Conservation (phyloP, 2,113 vertebrate genomes). For the Prunella himalayana region DNA sequence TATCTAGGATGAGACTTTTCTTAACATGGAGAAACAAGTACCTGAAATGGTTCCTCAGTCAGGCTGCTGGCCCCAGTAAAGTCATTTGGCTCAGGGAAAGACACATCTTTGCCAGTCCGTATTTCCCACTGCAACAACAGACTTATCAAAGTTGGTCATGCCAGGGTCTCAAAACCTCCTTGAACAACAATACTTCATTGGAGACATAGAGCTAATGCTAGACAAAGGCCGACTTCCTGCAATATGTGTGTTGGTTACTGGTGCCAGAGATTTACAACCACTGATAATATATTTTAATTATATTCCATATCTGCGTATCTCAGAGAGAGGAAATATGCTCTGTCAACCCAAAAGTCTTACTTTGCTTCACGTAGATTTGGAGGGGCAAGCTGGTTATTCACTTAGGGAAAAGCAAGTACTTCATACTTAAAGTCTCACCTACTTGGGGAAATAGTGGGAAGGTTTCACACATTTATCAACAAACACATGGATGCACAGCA, state of each 20-base stretch:
- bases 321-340: slow-evolving; percentile 44
- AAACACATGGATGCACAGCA: neutral
- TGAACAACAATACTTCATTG: slow-evolving; percentile 43
- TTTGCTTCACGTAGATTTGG: neutral
- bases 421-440: neutral
- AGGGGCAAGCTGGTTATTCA: neutral
- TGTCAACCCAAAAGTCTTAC: slow-evolving; percentile 36
- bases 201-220: slow-evolving; percentile 23
- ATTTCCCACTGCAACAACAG: slow-evolving; percentile 31
- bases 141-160: slow-evolving; percentile 50
- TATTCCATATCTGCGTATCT: slow-evolving; percentile 42
- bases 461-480: neutral
- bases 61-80: neutral
- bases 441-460: neutral
- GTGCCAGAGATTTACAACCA: slow-evolving; percentile 57
- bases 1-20: neutral
- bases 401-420: neutral
- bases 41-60: neutral
- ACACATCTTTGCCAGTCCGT: neutral
- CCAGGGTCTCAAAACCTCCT: slow-evolving; percentile 24
- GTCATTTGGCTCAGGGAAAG: slow-evolving; percentile 26
- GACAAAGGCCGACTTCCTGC: slow-evolving; percentile 55
- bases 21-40: neutral
- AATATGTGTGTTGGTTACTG: neutral
- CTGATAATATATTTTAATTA: slow-evolving; percentile 62